These are phyloP conservation scores for Drosophila erecta DNA, from an alignment of 1,140 invertebrate species.

Conservation along the genomic window DNA sequence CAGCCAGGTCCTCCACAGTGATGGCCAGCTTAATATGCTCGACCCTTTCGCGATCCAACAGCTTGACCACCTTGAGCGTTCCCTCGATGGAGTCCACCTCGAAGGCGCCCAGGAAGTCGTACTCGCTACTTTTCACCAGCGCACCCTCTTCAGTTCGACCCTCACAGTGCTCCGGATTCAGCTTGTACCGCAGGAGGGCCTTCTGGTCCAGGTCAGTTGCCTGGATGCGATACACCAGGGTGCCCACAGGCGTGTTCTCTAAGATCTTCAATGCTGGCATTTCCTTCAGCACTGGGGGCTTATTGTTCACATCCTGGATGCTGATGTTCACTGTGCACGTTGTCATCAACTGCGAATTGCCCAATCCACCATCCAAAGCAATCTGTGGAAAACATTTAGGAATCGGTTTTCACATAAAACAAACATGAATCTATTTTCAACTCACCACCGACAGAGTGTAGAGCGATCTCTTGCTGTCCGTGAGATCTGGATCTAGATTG, in stretches of 20 bases:
- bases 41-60: conserved; percentile 93
- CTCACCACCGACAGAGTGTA: conserved; percentile 89
- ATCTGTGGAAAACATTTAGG: conserved; percentile 68
- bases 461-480: conserved; percentile 89
- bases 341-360: conserved; percentile 90
- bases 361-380: conserved; percentile 94
- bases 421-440: background rate
- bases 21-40: conserved; percentile 91
- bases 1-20: conserved; percentile 93
- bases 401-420: too few relatives aligned
- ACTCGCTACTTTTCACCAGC: conserved; percentile 89
- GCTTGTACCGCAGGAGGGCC: conserved; percentile 90
- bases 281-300: conserved; percentile 90
- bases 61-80: conserved; percentile 87
- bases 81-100: conserved; percentile 92
- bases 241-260: conserved; percentile 92
- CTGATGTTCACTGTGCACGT: conserved; percentile 92
- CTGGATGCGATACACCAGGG: conserved; percentile 88
- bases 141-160: conserved; percentile 93
- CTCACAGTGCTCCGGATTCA: conserved; percentile 89
- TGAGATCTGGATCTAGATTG: conserved; percentile 94
- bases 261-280: conserved; percentile 87
- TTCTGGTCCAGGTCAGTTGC: conserved; percentile 92
- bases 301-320: conserved; percentile 96
- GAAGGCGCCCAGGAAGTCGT: conserved; percentile 90